Evolutionary conservation across 2,113 vertebrate genomes (phyloP), one percentile per base, ranked within the genome.

Genomic region (Melanerpes formicivorus): DNA sequence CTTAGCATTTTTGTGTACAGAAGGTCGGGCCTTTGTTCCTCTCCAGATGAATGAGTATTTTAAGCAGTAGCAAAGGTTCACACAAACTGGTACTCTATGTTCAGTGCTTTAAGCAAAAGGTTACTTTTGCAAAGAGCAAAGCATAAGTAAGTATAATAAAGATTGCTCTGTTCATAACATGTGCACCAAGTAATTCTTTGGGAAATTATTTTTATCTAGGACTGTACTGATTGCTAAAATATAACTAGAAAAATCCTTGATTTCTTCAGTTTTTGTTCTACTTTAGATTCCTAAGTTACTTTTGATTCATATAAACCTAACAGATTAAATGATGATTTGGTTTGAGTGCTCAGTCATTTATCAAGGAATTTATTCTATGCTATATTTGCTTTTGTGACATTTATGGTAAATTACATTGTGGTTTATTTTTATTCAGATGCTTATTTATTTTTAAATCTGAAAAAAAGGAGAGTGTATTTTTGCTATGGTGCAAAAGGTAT

Each of bases 361-460:
- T 56, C 2, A 18, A 69, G 34, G 56, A 82, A 92, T 77, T 85
- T 77, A 71, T 22, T 63, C n/a, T 71, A 2, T 77, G 37, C 67
- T 84, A 42, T 71, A 58, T 84, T 92, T 93, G 19, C 25, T 92
- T 96, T 93, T 92, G 65, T 97, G 90, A 93, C 83, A 94, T 95
- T 95, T 96, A 95, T 87, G 93, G 83, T 85, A 87, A 95, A 60
- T 93, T 96, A 44, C 85, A 94, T 65, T 80, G 74, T 87, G 73
- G 46, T 62, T 88, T 73, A 62, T 84, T 73, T 84, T 90, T 52
- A 93, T 94, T 93, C 93, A 95, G 46, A 55, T 89, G 89, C 89
- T 96, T 96, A 89, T 81, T 93, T 96, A 83, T 90, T 87, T 96
- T 95, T 94, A 88, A 85, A 52, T 95, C 80, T 88, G 84, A 94